These are phyloP conservation scores for Caenorhabditis panamensis DNA, from an alignment of 2,888 invertebrate species.

Conservation along the genomic window DNA sequence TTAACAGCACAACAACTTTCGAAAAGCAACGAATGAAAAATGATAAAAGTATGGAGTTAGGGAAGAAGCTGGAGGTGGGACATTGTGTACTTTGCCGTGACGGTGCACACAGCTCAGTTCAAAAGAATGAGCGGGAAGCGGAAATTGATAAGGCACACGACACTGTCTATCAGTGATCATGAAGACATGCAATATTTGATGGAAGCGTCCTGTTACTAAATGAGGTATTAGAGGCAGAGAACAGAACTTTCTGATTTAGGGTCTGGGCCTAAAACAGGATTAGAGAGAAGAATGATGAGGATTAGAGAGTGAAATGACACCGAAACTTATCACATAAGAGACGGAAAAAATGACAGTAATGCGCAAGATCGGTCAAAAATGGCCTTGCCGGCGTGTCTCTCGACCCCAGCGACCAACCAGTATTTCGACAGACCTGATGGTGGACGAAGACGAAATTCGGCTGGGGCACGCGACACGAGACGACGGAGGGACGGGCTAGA, in stretches of 20 bases:
- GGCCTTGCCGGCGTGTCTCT: slow-evolving; percentile 35
- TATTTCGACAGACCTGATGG: slow-evolving; percentile 39
- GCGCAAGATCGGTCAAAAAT: slow-evolving; percentile 38
- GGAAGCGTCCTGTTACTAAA: neutral
- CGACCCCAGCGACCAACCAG: slow-evolving; percentile 9
- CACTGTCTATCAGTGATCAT: too few species aligned
- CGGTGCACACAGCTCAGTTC: slow-evolving; percentile 20
- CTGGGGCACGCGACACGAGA: slow-evolving; percentile 34
- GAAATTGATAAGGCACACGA: neutral
- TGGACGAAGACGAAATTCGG: slow-evolving; percentile 37
- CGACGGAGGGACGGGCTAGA: slow-evolving; percentile 22
- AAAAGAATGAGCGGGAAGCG: slow-evolving; percentile 26
- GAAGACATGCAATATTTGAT: too few species aligned
- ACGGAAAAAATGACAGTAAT: slow-evolving; percentile 21
- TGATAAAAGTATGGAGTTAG: neutral
- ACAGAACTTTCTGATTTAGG: too few species aligned
- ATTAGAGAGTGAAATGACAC: slow-evolving; percentile 1
- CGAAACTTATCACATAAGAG: slow-evolving; percentile 23
- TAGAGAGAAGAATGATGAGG: neutral
- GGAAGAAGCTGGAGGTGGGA: slow-evolving; percentile 14
- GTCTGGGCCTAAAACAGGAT: too few species aligned
- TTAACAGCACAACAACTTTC: neutral
- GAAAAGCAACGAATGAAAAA: neutral
- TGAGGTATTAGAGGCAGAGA: too few species aligned
- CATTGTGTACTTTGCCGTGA: slow-evolving; percentile 1